Percentiles rank a stretch among this genome's conserved stretches.
Conservation (phyloP, 2,888 invertebrate genomes). For the Synergus itoensis region DNA sequence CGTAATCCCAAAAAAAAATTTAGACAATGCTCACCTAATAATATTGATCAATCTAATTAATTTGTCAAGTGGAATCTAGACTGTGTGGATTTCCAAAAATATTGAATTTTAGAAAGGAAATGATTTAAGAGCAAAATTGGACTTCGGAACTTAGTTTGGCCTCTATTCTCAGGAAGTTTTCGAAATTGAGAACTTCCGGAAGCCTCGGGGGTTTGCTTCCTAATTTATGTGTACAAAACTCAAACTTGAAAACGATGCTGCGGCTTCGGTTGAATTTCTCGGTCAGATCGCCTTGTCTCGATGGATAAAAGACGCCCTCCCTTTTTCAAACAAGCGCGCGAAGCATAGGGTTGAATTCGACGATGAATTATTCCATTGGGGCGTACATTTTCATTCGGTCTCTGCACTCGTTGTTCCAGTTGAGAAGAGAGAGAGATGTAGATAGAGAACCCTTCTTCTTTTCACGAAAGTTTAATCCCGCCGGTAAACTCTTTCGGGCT, state of each 20-base stretch:
- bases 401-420: conserved; percentile 38
- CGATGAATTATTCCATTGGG: conserved; percentile 73
- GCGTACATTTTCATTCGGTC: conserved; percentile 72
- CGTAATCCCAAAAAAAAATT: no score
- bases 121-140: not conserved
- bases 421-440: conserved; percentile 46
- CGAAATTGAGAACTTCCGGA: not conserved
- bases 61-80: no score
- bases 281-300: conserved; percentile 43
- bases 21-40: no score
- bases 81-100: no score
- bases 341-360: conserved; percentile 61
- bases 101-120: not conserved
- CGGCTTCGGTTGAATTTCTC: not conserved
- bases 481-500: conserved; percentile 26
- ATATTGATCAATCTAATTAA: no score
- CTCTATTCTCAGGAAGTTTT: not conserved
- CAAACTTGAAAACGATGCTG: conserved; percentile 12
- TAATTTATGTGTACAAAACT: not conserved
- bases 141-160: not conserved
- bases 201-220: not conserved
- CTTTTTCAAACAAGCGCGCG: conserved; percentile 64
- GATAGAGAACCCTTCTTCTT: conserved; percentile 56
- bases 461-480: conserved; percentile 62
- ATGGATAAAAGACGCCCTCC: conserved; percentile 54